Percentiles rank a stretch among this genome's conserved stretches.
These are phyloP conservation scores for Flabesymbios commensalis DNA, from an alignment of 2,888 invertebrate species.

Conservation along the genomic window DNA sequence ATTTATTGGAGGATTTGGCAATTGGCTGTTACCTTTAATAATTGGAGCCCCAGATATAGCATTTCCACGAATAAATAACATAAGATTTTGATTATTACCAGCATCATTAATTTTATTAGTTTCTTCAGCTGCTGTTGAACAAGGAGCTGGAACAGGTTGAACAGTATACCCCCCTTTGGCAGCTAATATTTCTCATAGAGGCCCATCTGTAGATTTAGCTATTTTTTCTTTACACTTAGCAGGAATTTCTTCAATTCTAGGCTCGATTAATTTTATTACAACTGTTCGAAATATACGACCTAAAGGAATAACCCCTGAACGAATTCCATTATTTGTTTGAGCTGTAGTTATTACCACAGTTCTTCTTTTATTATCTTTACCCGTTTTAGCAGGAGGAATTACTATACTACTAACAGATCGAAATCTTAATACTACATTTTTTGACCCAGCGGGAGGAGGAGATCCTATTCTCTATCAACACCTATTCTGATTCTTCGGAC, in stretches of 20 bases:
- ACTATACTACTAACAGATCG: constrained; percentile 80
- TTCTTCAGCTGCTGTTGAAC: constrained; percentile 71
- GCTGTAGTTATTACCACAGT: constrained; percentile 72
- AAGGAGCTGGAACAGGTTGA: constrained; percentile 78
- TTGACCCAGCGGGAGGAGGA: constrained; percentile 79
- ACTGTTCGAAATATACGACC: constrained; percentile 76
- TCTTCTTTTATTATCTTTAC: constrained; percentile 72
- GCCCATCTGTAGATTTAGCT: constrained; percentile 74
- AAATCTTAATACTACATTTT: constrained; percentile 80
- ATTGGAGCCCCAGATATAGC: constrained; percentile 79
- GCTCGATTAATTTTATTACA: constrained; percentile 79
- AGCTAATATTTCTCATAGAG: constrained; percentile 69
- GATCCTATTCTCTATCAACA: constrained; percentile 82
- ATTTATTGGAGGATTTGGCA: constrained; percentile 76
- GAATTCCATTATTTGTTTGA: constrained; percentile 76
- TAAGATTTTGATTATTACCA: constrained; percentile 80
- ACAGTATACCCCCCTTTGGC: constrained; percentile 77
- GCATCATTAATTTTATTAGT: constrained; percentile 72
- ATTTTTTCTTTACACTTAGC: constrained; percentile 80
- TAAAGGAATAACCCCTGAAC: constrained; percentile 68
- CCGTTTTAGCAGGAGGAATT: constrained; percentile 79
- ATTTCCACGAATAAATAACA: constrained; percentile 82
- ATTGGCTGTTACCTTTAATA: constrained; percentile 79
- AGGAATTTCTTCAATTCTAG: constrained; percentile 72
- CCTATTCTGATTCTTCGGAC: constrained; percentile 86